A percentile compares a stretch with the other conserved stretches of the same genome.
Evolutionary conservation across 53 echinoderm and acorn worm species (phyloP).

Genomic region (Patiria pectinifera): DNA sequence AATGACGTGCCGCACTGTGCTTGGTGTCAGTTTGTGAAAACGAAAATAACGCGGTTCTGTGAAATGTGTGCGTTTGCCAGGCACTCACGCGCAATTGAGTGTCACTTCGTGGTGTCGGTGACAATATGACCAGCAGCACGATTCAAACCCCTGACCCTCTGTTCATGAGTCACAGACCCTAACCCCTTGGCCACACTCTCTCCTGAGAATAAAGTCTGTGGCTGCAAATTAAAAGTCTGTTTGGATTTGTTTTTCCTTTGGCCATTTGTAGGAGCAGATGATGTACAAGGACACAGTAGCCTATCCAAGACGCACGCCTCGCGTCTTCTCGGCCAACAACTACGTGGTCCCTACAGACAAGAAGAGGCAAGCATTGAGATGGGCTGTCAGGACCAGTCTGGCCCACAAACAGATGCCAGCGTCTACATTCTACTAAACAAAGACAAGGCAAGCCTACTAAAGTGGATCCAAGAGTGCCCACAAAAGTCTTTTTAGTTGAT

Average conservation of each 20-base stretch:
- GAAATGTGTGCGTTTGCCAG: too few species aligned
- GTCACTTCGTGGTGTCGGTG: too few species aligned
- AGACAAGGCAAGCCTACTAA: too few species aligned
- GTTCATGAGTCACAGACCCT: too few species aligned
- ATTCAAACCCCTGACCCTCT: too few species aligned
- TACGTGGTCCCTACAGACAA: constrained; percentile 95
- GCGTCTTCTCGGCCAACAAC: constrained; percentile 86
- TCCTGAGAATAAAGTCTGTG: not conserved
- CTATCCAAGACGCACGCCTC: constrained; percentile 73
- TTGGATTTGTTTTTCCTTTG: not conserved
- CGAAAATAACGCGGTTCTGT: too few species aligned
- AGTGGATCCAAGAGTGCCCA: too few species aligned
- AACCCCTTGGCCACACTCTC: not conserved
- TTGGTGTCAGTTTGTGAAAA: too few species aligned
- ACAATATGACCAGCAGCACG: too few species aligned
- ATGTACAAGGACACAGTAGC: constrained; percentile 88
- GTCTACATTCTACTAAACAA: constrained; percentile 67
- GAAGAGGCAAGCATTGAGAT: constrained; percentile 95
- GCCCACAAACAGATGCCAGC: constrained; percentile 95
- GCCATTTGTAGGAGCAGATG: constrained; percentile 85
- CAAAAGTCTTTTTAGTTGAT: too few species aligned
- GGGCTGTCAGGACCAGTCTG: constrained; percentile 95
- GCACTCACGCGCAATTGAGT: too few species aligned
- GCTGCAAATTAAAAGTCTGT: not conserved
- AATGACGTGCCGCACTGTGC: too few species aligned